A percentile compares a stretch with the other conserved stretches of the same genome.
phyloP scores from a whole-genome alignment of 2,888 invertebrate species.

The Catocala sponsa region DNA sequence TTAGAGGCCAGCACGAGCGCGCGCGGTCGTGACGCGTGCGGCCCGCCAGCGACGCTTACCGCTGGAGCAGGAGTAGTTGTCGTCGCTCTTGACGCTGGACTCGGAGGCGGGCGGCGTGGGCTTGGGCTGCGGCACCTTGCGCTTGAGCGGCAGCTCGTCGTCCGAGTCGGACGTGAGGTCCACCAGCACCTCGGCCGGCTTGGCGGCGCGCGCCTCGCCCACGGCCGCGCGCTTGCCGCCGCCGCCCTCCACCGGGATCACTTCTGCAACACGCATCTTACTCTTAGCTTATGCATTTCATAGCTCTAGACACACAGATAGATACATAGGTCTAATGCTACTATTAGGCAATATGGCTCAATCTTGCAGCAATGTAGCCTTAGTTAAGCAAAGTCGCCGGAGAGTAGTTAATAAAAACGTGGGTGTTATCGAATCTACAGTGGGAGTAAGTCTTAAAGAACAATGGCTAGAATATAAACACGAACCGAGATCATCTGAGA shows the following conservation, averaged over 20 bases:
- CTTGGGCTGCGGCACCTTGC: slow-evolving; percentile 82
- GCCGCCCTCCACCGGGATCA: slow-evolving; percentile 80
- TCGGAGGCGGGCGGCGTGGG: slow-evolving; percentile 76
- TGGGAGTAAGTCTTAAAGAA: too few relatives aligned
- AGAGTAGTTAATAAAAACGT: too few relatives aligned
- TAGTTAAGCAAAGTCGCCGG: too few relatives aligned
- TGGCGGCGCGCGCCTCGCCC: slow-evolving; percentile 76
- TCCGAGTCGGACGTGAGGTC: slow-evolving; percentile 93
- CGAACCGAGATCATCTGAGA: slow-evolving; percentile 92
- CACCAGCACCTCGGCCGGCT: slow-evolving; percentile 83
- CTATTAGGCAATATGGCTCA: too few relatives aligned
- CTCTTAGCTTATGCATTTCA: too few relatives aligned
- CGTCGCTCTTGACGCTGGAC: slow-evolving; percentile 65
- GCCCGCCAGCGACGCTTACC: slow-evolving; percentile 51
- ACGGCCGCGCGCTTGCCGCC: slow-evolving; percentile 76
- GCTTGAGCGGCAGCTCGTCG: slow-evolving; percentile 90
- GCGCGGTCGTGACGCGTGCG: too few relatives aligned
- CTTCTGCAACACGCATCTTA: slow-evolving; percentile 63
- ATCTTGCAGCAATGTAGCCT: too few relatives aligned
- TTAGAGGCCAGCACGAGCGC: too few relatives aligned
- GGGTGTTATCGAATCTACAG: too few relatives aligned
- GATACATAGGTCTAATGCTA: too few relatives aligned
- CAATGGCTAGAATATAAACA: slow-evolving; percentile 14
- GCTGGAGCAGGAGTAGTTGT: slow-evolving; percentile 76
- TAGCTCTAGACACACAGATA: too few relatives aligned